Evolutionary conservation across 2,888 invertebrate species (phyloP), one percentile per base, ranked within the genome.

Genomic region (Desoria tigrina): DNA sequence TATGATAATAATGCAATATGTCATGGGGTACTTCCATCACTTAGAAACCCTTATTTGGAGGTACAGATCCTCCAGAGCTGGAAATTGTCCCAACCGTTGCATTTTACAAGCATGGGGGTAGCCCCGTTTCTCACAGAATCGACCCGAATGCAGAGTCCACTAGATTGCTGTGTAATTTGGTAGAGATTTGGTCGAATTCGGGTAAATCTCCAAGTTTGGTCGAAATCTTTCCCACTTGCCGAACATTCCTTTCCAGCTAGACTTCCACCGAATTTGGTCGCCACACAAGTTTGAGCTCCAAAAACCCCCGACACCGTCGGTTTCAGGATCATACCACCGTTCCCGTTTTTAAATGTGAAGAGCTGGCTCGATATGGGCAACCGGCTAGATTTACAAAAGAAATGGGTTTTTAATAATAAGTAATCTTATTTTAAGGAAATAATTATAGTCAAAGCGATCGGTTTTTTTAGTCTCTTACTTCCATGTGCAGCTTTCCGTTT

Each of bases 51-150:
- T 61, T 54, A 69, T 45, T 66, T 69, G 1, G 64, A 61, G 3
- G 66, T 66, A 28, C 69, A 69, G 18, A 69, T 54, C 50, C 69
- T 59, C 69, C 69, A 69, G 6, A 69, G 37, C 49, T 69, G 69
- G 60, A 63, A 58, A 32, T 28, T 66, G 45, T 69, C 66, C 1
- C 51, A 42, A 39, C 42, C 7, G 39, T 50, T 64, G n/a, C 69
- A 69, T 6, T 58, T 26, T 2, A 32, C 54, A 2, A 60, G 42
- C 21, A n/a, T 55, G 2, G 51, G 24, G 27, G 51, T 24, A 14
- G 66, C 57, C 14, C 66, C 66, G 32, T n/a, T 49, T 49, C 24
- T 42, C 7, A 49, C 42, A 7, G 57, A 51, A 7, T 62, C 28
- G n/a, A 68, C 66, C 16, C 27, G 27, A 7, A 66, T 11, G 21